Conservation (phyloP, 2,888 invertebrate species). For the Nemurella pictetii region DNA sequence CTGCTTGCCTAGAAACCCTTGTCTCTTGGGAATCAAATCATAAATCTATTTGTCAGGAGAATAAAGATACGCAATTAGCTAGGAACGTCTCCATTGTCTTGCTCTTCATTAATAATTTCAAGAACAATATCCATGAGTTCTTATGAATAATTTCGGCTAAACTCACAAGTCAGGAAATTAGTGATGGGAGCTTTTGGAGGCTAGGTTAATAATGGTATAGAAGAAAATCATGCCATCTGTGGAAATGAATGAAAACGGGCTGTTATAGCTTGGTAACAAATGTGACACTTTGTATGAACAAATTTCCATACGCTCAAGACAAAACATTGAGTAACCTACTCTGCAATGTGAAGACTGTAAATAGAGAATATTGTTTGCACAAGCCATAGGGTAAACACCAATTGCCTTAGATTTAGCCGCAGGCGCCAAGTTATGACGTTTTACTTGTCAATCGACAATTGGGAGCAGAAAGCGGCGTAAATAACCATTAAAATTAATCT, state of each 20-base stretch:
- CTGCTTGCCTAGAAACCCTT: conserved; percentile 3
- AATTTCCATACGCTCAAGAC: neutral
- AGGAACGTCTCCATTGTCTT: conserved; percentile 37
- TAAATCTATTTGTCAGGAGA: conserved; percentile 32
- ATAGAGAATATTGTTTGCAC: neutral
- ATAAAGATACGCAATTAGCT: conserved; percentile 35
- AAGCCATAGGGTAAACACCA: neutral
- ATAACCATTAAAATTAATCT: conserved; percentile 11
- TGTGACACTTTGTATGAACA: neutral
- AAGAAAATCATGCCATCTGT: neutral
- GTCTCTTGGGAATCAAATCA: conserved; percentile 32
- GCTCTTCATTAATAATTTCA: conserved; percentile 28
- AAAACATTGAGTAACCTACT: neutral
- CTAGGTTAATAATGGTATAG: neutral
- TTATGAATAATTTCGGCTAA: conserved; percentile 26
- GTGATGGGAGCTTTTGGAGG: neutral
- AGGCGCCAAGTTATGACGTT: neutral
- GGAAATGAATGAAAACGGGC: neutral
- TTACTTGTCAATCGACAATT: neutral
- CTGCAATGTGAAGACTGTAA: too few species aligned
- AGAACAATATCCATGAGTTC: conserved; percentile 9
- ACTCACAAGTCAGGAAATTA: conserved; percentile 2
- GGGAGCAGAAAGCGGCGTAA: neutral
- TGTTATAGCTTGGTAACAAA: neutral
- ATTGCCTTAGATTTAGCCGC: too few species aligned